Evolutionary conservation across 2,888 invertebrate species (phyloP).

Genomic region (Polydrusus cervinus): DNA sequence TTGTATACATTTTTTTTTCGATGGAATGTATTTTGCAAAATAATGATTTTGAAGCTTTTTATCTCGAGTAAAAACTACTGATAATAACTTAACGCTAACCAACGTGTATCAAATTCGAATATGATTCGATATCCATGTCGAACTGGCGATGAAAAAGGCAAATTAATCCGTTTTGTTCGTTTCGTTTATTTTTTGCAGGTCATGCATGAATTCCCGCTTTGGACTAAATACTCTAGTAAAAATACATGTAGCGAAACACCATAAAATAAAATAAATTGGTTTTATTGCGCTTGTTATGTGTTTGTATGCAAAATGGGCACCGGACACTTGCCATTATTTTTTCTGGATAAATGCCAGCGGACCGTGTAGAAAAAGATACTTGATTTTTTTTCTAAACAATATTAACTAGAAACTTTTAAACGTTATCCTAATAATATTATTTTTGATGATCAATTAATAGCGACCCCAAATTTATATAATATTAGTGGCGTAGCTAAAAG

Average conservation of each 20-base stretch:
- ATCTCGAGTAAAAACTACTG: not conserved
- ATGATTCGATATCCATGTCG: slow-evolving; percentile 34
- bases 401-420: too few species aligned
- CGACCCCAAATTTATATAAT: too few species aligned
- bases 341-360: not conserved
- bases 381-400: not conserved
- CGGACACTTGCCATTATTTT: slow-evolving; percentile 4
- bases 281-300: slow-evolving; percentile 51
- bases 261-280: slow-evolving; percentile 53
- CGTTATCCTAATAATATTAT: too few species aligned
- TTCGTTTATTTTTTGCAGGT: slow-evolving; percentile 34
- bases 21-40: not conserved
- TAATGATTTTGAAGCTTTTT: not conserved
- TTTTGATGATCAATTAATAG: too few species aligned
- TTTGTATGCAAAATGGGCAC: slow-evolving; percentile 46
- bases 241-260: slow-evolving; percentile 44
- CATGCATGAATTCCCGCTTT: slow-evolving; percentile 30
- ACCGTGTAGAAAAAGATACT: not conserved
- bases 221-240: slow-evolving; percentile 25
- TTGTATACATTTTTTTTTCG: not conserved
- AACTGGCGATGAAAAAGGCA: slow-evolving; percentile 29
- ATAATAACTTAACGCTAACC: slow-evolving; percentile 29
- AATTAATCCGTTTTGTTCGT: slow-evolving; percentile 40
- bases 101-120: slow-evolving; percentile 30
- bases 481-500: too few species aligned